Evolutionary conservation across 53 echinoderm and acorn worm genomes (phyloP).

Genomic region (Arbacia lixula): DNA sequence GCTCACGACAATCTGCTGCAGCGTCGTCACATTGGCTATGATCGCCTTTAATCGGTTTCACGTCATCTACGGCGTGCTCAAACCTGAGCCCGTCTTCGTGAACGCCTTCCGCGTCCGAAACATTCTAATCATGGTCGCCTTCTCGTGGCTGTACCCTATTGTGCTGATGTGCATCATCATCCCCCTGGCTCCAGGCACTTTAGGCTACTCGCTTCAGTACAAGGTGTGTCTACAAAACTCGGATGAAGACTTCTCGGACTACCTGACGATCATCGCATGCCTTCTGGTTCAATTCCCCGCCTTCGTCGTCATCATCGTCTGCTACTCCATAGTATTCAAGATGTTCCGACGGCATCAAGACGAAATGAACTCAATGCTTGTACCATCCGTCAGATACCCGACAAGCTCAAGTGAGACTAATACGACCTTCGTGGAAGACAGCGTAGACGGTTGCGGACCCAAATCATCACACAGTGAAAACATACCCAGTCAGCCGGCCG

Average conservation of each 20-base stretch:
- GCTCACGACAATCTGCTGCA: constrained; percentile 19
- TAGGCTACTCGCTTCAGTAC: constrained; percentile 36
- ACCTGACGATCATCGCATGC: neutral
- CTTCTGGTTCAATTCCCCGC: constrained; percentile 35
- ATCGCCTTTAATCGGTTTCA: constrained; percentile 16
- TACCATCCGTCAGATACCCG: neutral
- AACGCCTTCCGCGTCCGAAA: neutral
- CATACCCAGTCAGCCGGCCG: too few relatives aligned
- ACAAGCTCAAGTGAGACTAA: too few relatives aligned
- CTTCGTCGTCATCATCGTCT: constrained; percentile 43
- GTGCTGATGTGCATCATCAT: constrained; percentile 29
- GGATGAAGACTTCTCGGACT: neutral
- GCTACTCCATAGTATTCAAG: constrained; percentile 13
- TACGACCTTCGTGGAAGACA: too few relatives aligned
- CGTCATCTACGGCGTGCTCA: constrained; percentile 10
- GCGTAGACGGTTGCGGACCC: too few relatives aligned
- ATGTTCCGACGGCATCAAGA: constrained; percentile 9
- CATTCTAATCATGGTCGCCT: constrained; percentile 22
- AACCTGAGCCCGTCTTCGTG: neutral
- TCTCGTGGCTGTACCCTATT: constrained; percentile 42
- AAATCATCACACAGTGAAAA: too few relatives aligned
- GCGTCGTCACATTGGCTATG: constrained; percentile 9
- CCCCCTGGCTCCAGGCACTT: neutral
- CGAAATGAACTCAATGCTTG: neutral
- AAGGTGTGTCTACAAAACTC: constrained; percentile 25